Base-by-base conservation (phyloP, 1,140 invertebrate species). In the Bombus confusus region DNA sequence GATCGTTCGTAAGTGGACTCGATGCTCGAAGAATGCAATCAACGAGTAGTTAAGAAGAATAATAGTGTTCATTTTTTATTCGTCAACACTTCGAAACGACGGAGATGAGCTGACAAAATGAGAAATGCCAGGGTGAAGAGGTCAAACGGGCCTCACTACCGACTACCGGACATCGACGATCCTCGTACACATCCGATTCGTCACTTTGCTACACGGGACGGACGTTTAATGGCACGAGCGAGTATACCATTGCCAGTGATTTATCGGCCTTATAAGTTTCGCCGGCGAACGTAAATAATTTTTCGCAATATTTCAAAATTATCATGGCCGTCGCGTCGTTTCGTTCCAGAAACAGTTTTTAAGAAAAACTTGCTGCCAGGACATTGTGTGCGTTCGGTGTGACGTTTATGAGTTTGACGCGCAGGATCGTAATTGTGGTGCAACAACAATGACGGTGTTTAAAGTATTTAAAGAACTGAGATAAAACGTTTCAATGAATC, bases 71-170 rank as follows among this genome's bases (percentile, higher is more conserved):
- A 91, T 91, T 90, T 91, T 91, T 91, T 87, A 85, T 84, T 91
- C 66, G 69, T 82, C 82, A 79, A 41, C 83, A 77, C 62, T 84
- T 75, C 71, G 75, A 66, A 59, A 71, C 72, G 80, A 87, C 84
- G 87, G 75, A 87, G 90, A 91, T 91, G 90, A 91, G 86, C 90
- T 91, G 90, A 91, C 90, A 91, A 91, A 91, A 59, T 91, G 88
- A 91, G 84, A 91, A 88, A 91, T 91, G 90, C 68, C 25, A 43
- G 74, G 69, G 83, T 79, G 84, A 80, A 73, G 73, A 43, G 87
- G 76, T 87, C 87, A 86, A 88, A 90, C 85, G 84, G 80, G 76
- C 52, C 69, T 77, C 47, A 77, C 68, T 71, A 52, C 57, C 78
- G 85, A 90, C 85, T 90, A 89, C 88, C 81, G 87, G 73, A 87